phyloP scores from a whole-genome alignment of 2,797 vertebrate genomes.

The Sylvilagus floridanus region DNA sequence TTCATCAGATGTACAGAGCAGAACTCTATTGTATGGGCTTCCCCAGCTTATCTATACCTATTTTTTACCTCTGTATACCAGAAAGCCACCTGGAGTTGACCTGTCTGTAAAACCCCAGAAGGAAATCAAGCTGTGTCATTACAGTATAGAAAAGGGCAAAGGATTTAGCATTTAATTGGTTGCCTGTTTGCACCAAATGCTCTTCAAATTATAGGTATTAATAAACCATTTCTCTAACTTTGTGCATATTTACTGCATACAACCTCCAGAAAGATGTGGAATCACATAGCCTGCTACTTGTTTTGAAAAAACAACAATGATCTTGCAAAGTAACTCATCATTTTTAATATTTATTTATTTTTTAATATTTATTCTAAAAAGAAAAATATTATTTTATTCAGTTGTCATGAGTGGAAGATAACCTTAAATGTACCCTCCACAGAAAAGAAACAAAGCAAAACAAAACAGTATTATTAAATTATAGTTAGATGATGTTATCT shows the following conservation, averaged over 20 bases:
- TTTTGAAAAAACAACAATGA: not conserved
- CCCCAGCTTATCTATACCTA: not conserved
- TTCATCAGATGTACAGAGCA: not conserved
- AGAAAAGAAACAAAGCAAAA: not conserved
- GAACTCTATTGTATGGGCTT: not conserved
- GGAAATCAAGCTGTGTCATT: not conserved
- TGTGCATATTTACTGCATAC: not conserved
- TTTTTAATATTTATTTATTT: not conserved
- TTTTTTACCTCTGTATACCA: not conserved
- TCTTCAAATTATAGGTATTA: not conserved
- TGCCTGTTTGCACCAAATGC: not conserved
- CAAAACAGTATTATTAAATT: not conserved
- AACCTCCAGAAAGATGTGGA: not conserved
- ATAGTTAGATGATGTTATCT: not conserved
- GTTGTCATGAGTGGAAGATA: conserved; percentile 11
- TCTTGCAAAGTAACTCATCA: not conserved
- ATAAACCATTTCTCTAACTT: not conserved
- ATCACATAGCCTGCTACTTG: not conserved
- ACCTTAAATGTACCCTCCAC: not conserved
- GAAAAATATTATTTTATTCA: not conserved
- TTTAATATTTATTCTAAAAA: not conserved
- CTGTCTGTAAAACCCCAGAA: not conserved
- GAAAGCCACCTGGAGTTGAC: not conserved
- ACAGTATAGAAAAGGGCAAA: not conserved
- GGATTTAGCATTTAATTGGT: not conserved